A percentile compares a stretch with the other conserved stretches of the same genome.
phyloP scores from a whole-genome alignment of 2,888 invertebrate species.

The Kuschelorhynchus macadamiae region DNA sequence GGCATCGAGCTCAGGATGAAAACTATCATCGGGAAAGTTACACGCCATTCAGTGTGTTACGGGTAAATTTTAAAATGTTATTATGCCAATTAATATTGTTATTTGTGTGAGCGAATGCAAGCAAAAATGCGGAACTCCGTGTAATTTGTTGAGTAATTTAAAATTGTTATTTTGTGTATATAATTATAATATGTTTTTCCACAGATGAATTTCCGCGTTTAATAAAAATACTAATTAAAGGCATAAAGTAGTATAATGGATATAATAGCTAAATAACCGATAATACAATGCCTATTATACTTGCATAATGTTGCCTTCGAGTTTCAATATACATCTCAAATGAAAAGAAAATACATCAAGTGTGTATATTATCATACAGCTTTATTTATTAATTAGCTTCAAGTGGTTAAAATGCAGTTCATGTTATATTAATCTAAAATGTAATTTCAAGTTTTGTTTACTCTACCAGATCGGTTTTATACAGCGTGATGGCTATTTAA shows the following conservation, averaged over 20 bases:
- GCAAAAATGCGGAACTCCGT: conserved; percentile 40
- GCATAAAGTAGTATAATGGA: conserved; percentile 28
- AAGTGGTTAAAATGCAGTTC: too few species aligned
- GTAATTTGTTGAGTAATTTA: conserved; percentile 38
- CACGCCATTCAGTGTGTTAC: conserved; percentile 34
- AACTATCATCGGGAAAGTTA: conserved; percentile 39
- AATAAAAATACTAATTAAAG: conserved; percentile 36
- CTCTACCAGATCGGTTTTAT: too few species aligned
- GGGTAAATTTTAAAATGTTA: conserved; percentile 32
- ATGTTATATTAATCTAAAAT: too few species aligned
- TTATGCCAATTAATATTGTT: conserved; percentile 42
- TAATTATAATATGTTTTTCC: conserved; percentile 34
- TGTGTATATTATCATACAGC: background rate
- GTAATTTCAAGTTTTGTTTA: too few species aligned
- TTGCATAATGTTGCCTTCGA: conserved; percentile 11
- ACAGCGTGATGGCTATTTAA: too few species aligned
- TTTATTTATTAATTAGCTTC: too few species aligned
- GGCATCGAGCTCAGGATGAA: conserved; percentile 28
- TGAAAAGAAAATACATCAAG: background rate
- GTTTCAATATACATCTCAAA: conserved; percentile 6
- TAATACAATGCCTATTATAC: conserved; percentile 27
- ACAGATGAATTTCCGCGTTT: conserved; percentile 41
- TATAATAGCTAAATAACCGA: conserved; percentile 32
- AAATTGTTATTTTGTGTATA: conserved; percentile 36
- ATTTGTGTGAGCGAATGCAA: conserved; percentile 34